Conservation (phyloP, 2,113 vertebrate species). For the Gallinago media region DNA sequence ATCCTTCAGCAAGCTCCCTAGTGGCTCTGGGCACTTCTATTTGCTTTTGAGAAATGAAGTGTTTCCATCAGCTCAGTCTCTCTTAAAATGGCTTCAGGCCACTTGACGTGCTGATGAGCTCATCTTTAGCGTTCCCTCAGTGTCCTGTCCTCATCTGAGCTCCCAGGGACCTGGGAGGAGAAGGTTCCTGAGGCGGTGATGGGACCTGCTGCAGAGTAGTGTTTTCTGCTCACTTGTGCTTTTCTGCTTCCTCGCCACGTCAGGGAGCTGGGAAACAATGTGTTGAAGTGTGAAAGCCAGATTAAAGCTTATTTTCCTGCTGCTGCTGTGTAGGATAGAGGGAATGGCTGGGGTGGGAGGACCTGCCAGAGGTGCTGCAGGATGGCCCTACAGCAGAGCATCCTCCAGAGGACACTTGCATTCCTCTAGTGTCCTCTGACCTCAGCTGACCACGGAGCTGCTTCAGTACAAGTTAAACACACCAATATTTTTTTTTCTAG, state of each 20-base stretch:
- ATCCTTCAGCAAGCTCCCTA: background rate
- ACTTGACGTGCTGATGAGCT: background rate
- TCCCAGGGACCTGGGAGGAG: too few relatives aligned
- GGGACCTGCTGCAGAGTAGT: too few relatives aligned
- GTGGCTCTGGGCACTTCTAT: background rate
- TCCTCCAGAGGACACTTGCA: background rate
- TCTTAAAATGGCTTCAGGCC: background rate
- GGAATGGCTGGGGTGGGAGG: background rate
- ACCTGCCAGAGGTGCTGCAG: background rate
- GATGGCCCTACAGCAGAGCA: background rate
- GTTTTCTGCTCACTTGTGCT: rapidly evolving
- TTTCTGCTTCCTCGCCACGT: background rate
- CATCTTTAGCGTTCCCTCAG: background rate
- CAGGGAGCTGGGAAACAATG: background rate
- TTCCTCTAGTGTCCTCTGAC: rapidly evolving
- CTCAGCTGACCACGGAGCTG: background rate
- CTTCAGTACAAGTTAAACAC: background rate
- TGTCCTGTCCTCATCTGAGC: background rate
- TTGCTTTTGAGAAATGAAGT: background rate
- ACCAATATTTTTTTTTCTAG: background rate
- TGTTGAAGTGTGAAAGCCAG: background rate
- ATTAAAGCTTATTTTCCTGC: background rate
- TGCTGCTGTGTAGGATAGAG: background rate
- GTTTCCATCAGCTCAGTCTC: background rate
- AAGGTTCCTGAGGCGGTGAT: background rate